Evolutionary conservation across 2,888 invertebrate species (phyloP).

Genomic region (Cheilosia pagana): DNA sequence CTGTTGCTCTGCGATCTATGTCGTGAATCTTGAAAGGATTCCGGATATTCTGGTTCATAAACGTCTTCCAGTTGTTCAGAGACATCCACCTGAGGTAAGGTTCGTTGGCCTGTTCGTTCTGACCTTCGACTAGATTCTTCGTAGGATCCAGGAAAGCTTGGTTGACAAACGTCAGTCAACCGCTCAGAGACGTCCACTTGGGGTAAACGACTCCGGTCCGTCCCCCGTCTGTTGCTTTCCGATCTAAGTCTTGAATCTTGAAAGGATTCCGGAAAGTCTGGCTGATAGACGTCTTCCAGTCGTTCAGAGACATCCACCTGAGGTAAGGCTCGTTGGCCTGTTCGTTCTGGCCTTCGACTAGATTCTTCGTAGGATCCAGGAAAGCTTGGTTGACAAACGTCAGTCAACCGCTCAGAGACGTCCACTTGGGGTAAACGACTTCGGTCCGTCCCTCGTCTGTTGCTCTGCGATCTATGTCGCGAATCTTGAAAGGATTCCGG

Average conservation of each 20-base stretch:
- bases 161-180: neutral
- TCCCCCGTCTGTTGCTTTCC: neutral
- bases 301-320: neutral
- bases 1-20: neutral
- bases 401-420: neutral
- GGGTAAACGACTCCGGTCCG: neutral
- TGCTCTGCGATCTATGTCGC: neutral
- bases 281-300: slow-evolving; percentile 5
- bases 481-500: slow-evolving; percentile 13
- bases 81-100: neutral
- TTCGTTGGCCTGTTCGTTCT: neutral
- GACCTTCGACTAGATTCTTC: neutral
- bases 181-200: neutral
- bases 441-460: neutral
- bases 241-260: neutral
- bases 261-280: neutral
- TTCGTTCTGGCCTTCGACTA: neutral
- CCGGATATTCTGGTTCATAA: neutral
- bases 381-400: neutral
- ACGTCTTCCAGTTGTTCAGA: slow-evolving; percentile 1
- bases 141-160: neutral
- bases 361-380: neutral
- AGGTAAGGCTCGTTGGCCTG: neutral
- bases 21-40: neutral
- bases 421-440: neutral